Base-by-base conservation (phyloP, 2,888 invertebrate species). In the Entomobrya proxima region DNA sequence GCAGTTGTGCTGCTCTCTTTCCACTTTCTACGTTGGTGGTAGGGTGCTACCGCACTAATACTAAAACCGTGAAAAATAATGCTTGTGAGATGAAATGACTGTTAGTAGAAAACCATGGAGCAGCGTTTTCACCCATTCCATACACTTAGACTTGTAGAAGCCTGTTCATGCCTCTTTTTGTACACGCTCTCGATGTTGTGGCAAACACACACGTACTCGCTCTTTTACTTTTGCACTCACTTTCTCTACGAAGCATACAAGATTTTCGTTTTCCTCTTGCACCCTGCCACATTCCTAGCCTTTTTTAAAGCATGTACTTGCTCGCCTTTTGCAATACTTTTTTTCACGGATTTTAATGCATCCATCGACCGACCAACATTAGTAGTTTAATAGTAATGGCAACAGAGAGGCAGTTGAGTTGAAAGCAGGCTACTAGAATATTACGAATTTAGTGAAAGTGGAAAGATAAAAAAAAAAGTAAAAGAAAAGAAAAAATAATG, bases 211-310 rank as follows among this genome's bases (percentile, higher is more conserved):
- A 69, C 69, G 52, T 74, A 35, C 50, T 74, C 30, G 21, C 44
- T 21, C 67, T 24, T 67, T 27, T 27, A 24, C 44, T 44, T 15
- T n/a, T 44, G 24, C 44, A 44, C 30, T 40, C 27, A 1, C 50
- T 50, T 35, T 74, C 74, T 50, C 32, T 13, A 18, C 24, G 74
- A 35, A 74, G 21, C 50, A 74, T 50, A 52, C 74, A 74, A 50
- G 50, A 52, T 74, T 74, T 74, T 15, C 74, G 27, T 18, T 72
- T 67, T 58, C n/a, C 58, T 58, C 58, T 67, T 67, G 35, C 37
- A 72, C 72, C 32, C 50, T 30, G 30, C 72, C 47, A 50, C 47
- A 72, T 72, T 67, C 67, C 21, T 21, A 6, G 47, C 50, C 67
- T 9, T 64, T 64, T 67, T 58, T n/a, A n/a, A 15, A 67, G 21